Base-by-base conservation (phyloP, 2,888 invertebrate genomes). In the Stenurella melanura region DNA sequence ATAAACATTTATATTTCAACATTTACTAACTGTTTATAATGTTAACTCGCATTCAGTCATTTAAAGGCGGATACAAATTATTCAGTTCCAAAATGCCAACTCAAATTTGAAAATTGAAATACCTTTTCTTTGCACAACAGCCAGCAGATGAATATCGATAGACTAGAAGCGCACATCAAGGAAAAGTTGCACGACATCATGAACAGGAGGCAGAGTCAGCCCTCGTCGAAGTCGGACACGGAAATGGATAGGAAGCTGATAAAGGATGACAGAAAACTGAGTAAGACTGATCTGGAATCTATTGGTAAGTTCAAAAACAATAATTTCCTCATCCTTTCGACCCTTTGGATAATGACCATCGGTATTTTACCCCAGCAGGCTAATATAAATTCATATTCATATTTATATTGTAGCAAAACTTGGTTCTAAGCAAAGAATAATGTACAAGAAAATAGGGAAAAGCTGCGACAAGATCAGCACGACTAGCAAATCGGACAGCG, bases 201-300 rank as follows among this genome's bases (percentile, higher is more conserved):
- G 79, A 88, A 86, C 75, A 82, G 89, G 34, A 83, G 89, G 34
- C 88, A 88, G 74, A 88, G 87, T 66, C 86, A 86, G 74, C 81
- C 81, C 15, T 78, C 84, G 38, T 85, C 87, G 0, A 87, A 87
- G 77, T 86, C 87, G 3, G 87, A 87, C 72, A 85, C 87, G 0
- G 87, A 87, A 81, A 85, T 83, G 61, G 88, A 88, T 34, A 84
- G 87, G 67, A 88, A 87, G 75, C 72, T 87, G 69, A 87, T 88
- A 1, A 90, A 90, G 68, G 91, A 91, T 34, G 91, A 91, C 70
- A 86, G 91, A 1, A 91, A 91, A 79, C 81, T 89, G 26, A 88
- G 88, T 75, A 89, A 89, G 78, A 85, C 85, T 21, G 89, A 89
- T 79, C 79, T 88, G 66, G 88, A 88, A 7, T 87, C 86, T 17